Evolutionary conservation across 1,140 invertebrate species (phyloP).

Genomic region (Nephila pilipes): DNA sequence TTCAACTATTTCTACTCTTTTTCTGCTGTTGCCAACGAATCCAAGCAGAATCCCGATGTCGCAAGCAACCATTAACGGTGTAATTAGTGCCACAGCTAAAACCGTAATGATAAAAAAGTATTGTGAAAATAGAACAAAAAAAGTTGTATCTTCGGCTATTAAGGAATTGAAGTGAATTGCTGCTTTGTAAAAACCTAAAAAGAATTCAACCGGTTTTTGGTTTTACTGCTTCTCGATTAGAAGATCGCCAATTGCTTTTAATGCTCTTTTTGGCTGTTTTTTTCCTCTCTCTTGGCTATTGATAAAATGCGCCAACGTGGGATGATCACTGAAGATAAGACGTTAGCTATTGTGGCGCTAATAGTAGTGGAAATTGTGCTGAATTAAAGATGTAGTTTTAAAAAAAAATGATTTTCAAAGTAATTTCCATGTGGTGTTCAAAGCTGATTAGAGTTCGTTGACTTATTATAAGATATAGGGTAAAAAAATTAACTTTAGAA

Average conservation of each 20-base stretch:
- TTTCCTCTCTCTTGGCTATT: neutral
- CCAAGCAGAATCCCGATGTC: conserved; percentile 30
- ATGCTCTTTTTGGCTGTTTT: neutral
- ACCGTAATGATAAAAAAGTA: conserved; percentile 22
- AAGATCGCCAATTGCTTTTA: conserved; percentile 24
- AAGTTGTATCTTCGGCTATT: conserved; percentile 12
- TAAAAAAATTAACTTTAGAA: too few species aligned
- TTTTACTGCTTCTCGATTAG: conserved; percentile 27
- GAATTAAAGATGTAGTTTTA: neutral
- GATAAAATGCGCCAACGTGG: neutral
- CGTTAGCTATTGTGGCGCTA: neutral
- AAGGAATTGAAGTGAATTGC: conserved; percentile 56
- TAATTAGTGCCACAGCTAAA: conserved; percentile 54
- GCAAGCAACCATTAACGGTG: conserved; percentile 44
- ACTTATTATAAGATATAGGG: neutral
- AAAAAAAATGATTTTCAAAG: neutral
- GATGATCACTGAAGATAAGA: neutral
- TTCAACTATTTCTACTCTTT: conserved; percentile 28
- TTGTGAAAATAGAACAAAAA: conserved; percentile 21
- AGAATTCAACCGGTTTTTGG: conserved; percentile 3
- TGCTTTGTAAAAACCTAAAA: conserved; percentile 23
- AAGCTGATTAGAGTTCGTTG: conserved; percentile 1
- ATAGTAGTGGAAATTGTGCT: neutral
- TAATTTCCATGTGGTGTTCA: neutral
- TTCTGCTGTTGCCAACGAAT: conserved; percentile 30